These are phyloP conservation scores for Napeogenes sylphis DNA, from an alignment of 2,888 invertebrate species.

Conservation along the genomic window DNA sequence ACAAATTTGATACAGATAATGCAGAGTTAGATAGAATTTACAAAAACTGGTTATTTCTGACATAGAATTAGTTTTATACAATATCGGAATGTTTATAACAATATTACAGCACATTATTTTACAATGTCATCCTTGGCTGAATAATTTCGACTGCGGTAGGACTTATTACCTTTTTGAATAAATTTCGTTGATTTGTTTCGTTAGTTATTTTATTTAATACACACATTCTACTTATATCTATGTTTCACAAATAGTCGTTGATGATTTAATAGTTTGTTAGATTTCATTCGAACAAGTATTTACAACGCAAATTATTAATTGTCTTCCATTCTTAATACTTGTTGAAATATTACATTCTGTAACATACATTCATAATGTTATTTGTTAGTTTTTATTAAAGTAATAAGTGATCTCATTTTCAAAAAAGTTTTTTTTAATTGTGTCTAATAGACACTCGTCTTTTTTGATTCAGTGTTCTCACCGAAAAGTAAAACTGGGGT, in stretches of 20 bases:
- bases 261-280: background rate
- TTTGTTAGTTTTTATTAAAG: too few species aligned
- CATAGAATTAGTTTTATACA: background rate
- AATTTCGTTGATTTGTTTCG: constrained; percentile 26
- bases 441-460: background rate
- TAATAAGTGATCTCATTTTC: too few species aligned
- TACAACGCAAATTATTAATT: background rate
- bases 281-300: constrained; percentile 2
- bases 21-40: too few species aligned
- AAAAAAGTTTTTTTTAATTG: too few species aligned
- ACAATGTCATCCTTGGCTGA: background rate
- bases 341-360: background rate
- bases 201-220: constrained; percentile 19
- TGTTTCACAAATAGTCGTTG: constrained; percentile 18
- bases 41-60: too few species aligned
- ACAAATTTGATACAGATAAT: too few species aligned
- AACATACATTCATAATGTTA: too few species aligned
- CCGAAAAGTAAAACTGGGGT: background rate
- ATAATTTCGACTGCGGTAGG: too few species aligned
- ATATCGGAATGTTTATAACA: constrained; percentile 4
- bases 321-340: background rate
- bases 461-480: background rate
- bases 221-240: constrained; percentile 20
- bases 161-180: constrained; percentile 10
- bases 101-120: background rate